Evolutionary conservation across 2,888 invertebrate species (phyloP), one percentile per base, ranked within the genome.

Genomic region (Lepidochitona cinerea): DNA sequence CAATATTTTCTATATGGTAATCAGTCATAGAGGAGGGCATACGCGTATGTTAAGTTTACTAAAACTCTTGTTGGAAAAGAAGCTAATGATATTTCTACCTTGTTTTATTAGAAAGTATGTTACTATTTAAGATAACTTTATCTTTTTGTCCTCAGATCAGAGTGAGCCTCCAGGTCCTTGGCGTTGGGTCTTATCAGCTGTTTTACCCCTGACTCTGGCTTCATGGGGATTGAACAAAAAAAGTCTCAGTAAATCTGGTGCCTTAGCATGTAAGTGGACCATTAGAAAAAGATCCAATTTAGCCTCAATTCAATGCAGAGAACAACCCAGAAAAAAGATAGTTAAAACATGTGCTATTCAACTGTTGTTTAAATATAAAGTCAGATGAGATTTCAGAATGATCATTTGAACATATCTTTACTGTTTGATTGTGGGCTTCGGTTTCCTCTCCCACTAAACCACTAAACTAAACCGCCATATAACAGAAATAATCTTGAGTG

Each of bases 171-270:
- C 85, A 7, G 83, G 85, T n/a, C 86, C 88, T 59, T 78, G 84
- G 77, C 76, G 87, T 71, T 95, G 94, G 94, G 89, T 95, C 54
- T 89, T 92, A 1, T 92, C 95, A 0, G 92, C 93, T 72, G 85
- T 94, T 2, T 91, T 94, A 76, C 95, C 96, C 1, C 87, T 95
- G 26, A 79, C 93, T 0, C 91, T 96, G 71, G 93, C 94, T 75
- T 88, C 93, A 0, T 94, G 94, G 91, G 96, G 95, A 0, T 89
- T 94, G 76, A 93, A 92, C 75, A 93, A 93, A 77, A 94, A 93
- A 79, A 94, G 94, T 83, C 91, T 96, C 0, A 94, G 93, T 85
- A 88, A 92, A 26, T 94, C 94, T 78, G 96, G 96, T 37, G 95
- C 95, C 1, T 78, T 94, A 2, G 90, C 95, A 76, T 93, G 93